A percentile compares a stretch with the other conserved stretches of the same genome.
Conservation (phyloP, 2,888 invertebrate genomes). For the Nomada goodeniana region DNA sequence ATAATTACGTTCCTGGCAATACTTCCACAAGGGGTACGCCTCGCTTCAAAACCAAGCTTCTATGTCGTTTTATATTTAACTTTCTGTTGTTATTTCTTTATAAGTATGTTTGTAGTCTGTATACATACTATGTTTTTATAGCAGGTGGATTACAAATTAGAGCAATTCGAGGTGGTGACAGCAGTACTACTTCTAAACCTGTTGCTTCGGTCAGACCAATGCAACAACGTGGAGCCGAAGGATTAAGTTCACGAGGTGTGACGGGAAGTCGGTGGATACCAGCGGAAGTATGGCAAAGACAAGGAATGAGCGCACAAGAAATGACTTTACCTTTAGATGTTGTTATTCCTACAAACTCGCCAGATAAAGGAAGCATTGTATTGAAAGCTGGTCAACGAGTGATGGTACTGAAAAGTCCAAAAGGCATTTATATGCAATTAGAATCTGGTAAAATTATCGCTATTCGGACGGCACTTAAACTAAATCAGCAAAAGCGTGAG, state of each 20-base stretch:
- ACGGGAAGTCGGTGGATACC: conserved; percentile 90
- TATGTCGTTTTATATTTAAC: conserved; percentile 14
- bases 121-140: conserved; percentile 62
- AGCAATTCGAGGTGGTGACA: conserved; percentile 86
- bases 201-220: conserved; percentile 92
- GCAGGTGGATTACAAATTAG: conserved; percentile 86
- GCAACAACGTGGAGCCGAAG: conserved; percentile 86
- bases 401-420: conserved; percentile 96
- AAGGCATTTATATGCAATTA: conserved; percentile 97
- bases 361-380: conserved; percentile 95
- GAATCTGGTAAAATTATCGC: conserved; percentile 98
- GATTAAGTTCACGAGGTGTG: conserved; percentile 85
- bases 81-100: conserved; percentile 2
- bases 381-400: conserved; percentile 97
- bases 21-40: conserved; percentile 81
- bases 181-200: conserved; percentile 88
- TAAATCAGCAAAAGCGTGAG: conserved; percentile 86
- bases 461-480: conserved; percentile 92
- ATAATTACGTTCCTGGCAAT: conserved; percentile 83
- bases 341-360: conserved; percentile 96
- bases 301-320: conserved; percentile 98
- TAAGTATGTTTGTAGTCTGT: not conserved
- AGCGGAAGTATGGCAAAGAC: conserved; percentile 95
- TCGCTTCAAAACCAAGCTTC: conserved; percentile 31
- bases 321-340: conserved; percentile 97